These are phyloP conservation scores for Lanistes nyassanus DNA, from an alignment of 1,140 invertebrate species.

Conservation along the genomic window DNA sequence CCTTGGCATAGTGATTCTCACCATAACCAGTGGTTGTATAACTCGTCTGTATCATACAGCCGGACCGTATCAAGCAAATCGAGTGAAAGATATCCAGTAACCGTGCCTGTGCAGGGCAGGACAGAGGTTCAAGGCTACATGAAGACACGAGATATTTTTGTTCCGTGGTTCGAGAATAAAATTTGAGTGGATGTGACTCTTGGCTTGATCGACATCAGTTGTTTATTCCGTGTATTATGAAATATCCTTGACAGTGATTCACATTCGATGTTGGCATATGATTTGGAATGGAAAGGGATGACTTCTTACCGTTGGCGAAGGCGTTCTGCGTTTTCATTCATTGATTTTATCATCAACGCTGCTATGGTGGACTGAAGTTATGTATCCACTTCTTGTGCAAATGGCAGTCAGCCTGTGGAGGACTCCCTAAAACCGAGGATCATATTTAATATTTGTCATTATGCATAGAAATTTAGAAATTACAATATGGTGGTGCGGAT, in stretches of 20 bases:
- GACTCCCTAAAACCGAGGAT: conserved; percentile 9
- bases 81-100: neutral
- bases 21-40: neutral
- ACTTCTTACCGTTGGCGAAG: conserved; percentile 6
- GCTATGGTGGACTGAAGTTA: conserved; percentile 28
- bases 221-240: neutral
- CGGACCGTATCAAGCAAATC: neutral
- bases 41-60: neutral
- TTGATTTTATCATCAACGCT: conserved; percentile 25
- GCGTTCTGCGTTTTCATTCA: conserved; percentile 12
- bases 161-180: conserved; percentile 23
- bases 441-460: conserved; percentile 9
- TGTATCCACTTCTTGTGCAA: conserved; percentile 19
- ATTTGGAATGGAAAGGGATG: conserved; percentile 16
- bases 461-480: conserved; percentile 11
- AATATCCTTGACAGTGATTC: neutral
- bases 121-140: conserved; percentile 29
- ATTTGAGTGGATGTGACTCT: conserved; percentile 5
- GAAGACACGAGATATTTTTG: conserved; percentile 30
- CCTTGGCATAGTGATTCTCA: neutral
- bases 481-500: conserved; percentile 15
- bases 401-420: conserved; percentile 16
- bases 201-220: neutral
- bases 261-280: conserved; percentile 4
- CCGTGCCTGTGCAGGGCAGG: conserved; percentile 9